Evolutionary conservation across 2,113 vertebrate genomes (phyloP).

Genomic region (Melozone crissalis): DNA sequence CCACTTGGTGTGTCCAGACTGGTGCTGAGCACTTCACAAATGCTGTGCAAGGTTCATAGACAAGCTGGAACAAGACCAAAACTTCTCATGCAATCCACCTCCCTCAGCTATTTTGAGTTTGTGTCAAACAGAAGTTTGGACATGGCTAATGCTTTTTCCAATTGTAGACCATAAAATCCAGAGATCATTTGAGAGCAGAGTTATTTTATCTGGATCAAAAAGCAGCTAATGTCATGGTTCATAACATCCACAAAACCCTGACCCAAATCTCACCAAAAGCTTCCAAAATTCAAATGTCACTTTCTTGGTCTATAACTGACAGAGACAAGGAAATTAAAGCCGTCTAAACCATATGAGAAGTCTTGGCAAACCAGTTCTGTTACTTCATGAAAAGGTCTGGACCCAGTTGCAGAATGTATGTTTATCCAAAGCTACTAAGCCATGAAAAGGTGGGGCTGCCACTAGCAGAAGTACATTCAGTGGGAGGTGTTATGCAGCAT

Average conservation of each 20-base stretch:
- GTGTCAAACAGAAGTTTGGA: background rate
- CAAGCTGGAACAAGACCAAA: background rate
- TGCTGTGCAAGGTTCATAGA: background rate
- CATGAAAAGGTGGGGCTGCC: background rate
- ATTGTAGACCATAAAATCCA: background rate
- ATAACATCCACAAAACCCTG: background rate
- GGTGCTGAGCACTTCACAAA: background rate
- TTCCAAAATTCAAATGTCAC: background rate
- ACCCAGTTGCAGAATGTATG: background rate
- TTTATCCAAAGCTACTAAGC: background rate
- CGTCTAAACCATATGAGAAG: background rate
- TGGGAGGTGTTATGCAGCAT: background rate
- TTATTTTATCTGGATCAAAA: background rate
- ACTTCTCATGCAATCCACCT: background rate
- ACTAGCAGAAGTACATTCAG: background rate
- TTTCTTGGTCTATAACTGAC: background rate
- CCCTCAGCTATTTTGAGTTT: background rate
- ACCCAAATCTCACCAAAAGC: background rate
- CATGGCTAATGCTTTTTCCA: background rate
- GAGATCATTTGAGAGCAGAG: background rate
- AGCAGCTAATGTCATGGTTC: background rate
- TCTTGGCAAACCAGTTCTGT: conserved; percentile 17
- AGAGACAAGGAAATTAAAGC: background rate
- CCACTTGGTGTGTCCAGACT: background rate
- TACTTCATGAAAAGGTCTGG: background rate